Percentiles rank a stretch among this genome's conserved stretches.
phyloP scores from a whole-genome alignment of 2,797 vertebrate species.

The Aldrovandia affinis region DNA sequence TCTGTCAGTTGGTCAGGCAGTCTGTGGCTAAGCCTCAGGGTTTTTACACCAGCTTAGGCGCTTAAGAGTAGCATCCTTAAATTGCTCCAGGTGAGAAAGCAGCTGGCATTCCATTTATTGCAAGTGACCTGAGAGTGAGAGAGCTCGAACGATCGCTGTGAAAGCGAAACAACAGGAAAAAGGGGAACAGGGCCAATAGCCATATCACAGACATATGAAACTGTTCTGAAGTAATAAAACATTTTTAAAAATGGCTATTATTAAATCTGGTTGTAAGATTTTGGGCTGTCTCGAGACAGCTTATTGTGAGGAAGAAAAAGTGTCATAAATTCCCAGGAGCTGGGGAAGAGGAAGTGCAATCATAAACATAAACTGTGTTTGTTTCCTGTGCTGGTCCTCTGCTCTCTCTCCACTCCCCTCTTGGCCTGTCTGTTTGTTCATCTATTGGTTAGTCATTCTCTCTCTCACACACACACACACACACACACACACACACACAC shows the following conservation, averaged over 20 bases:
- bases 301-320: neutral
- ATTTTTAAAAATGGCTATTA: neutral
- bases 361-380: too few species aligned
- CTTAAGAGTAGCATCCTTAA: neutral
- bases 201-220: neutral
- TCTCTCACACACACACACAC: neutral
- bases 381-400: neutral
- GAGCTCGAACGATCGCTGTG: too few species aligned
- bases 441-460: conserved; percentile 6
- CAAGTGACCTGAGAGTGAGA: neutral
- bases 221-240: neutral
- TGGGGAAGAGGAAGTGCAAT: too few species aligned
- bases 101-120: neutral
- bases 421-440: neutral
- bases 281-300: too few species aligned
- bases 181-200: neutral
- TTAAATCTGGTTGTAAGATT: neutral
- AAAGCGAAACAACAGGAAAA: too few species aligned
- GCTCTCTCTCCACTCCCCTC: too few species aligned
- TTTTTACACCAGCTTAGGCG: neutral
- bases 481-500: neutral
- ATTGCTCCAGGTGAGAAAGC: neutral
- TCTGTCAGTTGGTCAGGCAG: neutral
- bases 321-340: neutral
- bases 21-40: neutral